A percentile compares a stretch with the other conserved stretches of the same genome.
These are phyloP conservation scores for Microcebus jonahi DNA, from an alignment of 2,113 vertebrate genomes.

Conservation along the genomic window DNA sequence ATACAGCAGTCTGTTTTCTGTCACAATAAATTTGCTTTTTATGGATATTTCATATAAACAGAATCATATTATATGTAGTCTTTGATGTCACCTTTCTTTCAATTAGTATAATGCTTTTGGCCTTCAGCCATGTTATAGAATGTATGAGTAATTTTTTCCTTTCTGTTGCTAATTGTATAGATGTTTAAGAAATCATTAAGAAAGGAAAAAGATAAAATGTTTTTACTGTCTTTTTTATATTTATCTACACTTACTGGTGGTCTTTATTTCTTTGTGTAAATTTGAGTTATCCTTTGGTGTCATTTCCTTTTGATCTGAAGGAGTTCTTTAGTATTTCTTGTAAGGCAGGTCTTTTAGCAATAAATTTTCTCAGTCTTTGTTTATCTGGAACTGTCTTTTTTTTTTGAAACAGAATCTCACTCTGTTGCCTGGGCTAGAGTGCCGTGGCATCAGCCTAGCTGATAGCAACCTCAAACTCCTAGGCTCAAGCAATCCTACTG, in stretches of 20 bases:
- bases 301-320: background rate
- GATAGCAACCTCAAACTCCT: too few relatives aligned
- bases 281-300: background rate
- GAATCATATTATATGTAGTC: slow-evolving; percentile 22
- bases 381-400: background rate
- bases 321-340: background rate
- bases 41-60: slow-evolving; percentile 34
- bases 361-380: background rate
- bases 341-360: background rate
- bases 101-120: slow-evolving; percentile 4
- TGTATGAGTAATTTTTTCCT: background rate
- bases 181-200: background rate
- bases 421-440: too few relatives aligned
- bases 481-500: too few relatives aligned
- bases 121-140: background rate
- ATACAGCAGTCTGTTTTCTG: background rate
- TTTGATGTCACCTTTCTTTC: background rate
- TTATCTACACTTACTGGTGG: background rate
- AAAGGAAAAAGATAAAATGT: background rate
- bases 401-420: too few relatives aligned
- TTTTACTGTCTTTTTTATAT: background rate
- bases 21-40: background rate
- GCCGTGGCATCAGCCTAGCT: too few relatives aligned
- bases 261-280: background rate
- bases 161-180: background rate